Evolutionary conservation across 2,888 invertebrate species (phyloP).

Genomic region (Sinhomidia bicolor): DNA sequence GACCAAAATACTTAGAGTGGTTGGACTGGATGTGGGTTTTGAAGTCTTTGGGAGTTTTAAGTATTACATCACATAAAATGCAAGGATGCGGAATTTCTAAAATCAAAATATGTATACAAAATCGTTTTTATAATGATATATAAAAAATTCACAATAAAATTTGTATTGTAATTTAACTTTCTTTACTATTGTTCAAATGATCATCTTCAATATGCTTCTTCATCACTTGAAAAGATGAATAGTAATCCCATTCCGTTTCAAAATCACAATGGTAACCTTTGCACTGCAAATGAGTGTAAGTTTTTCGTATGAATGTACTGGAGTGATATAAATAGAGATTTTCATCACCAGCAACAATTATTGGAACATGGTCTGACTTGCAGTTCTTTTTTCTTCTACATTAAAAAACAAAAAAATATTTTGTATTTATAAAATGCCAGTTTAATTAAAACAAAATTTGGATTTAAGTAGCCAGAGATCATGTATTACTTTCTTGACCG

Average conservation of each 20-base stretch:
- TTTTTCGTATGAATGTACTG: neutral
- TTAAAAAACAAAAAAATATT: too few species aligned
- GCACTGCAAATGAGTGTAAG: neutral
- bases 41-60: neutral
- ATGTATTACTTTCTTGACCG: too few species aligned
- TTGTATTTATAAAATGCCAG: too few species aligned
- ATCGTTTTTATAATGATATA: neutral
- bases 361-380: too few species aligned
- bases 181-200: neutral
- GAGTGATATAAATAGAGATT: neutral
- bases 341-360: neutral
- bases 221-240: constrained; percentile 2
- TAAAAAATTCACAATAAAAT: too few species aligned
- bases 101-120: neutral
- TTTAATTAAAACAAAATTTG: too few species aligned
- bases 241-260: neutral
- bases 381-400: too few species aligned
- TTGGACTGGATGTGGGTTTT: neutral
- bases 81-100: constrained; percentile 6
- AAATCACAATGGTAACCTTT: neutral
- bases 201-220: neutral
- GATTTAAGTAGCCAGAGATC: too few species aligned
- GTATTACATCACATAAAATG: neutral
- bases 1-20: neutral
- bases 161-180: neutral